Evolutionary conservation across 2,888 invertebrate species (phyloP), one percentile per base, ranked within the genome.

Genomic region (Steromphala cineraria): DNA sequence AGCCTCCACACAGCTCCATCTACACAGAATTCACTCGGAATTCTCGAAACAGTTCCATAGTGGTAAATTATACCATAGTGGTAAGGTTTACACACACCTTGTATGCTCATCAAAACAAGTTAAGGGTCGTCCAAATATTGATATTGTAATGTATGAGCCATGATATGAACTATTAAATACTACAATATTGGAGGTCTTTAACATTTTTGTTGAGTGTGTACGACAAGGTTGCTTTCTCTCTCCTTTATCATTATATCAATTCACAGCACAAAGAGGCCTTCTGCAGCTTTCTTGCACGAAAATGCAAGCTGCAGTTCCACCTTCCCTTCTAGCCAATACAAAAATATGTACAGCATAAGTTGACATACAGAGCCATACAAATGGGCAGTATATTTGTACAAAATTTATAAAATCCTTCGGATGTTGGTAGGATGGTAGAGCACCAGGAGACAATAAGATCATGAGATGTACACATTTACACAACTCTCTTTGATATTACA

Each of bases 271-370:
- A 46, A 46, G 13, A 10, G 46, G 46, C 46, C 5, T 10, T 10
- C 46, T 46, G 46, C 46, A 46, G 46, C 13, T 46, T 46, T 46
- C 13, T 1, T 46, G 46, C 46, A 46, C 46, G 10, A 46, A 46
- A 10, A 46, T 46, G 46, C 46, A 46, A 46, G 10, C 46, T 24
- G 62, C 62, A 62, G 62, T 24, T 62, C 24, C 5, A 21, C n/a
- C 28, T 24, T 28, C 24, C 24, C 62, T 62, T 62, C 28, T 28
- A 71, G 40, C 40, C 71, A 13, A 46, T 15, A 71, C 19, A 40
- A 71, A 71, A 71, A 40, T 71, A 71, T 71, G 71, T 71, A 71
- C 71, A 71, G 36, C 71, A 71, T 24, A 71, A 40, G 19, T 71
- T 71, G 31, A 36, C 71, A 71, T 62, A 62, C 28, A 15, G 62